Evolutionary conservation across 1,140 invertebrate species (phyloP).

Genomic region (Anastrepha obliqua): DNA sequence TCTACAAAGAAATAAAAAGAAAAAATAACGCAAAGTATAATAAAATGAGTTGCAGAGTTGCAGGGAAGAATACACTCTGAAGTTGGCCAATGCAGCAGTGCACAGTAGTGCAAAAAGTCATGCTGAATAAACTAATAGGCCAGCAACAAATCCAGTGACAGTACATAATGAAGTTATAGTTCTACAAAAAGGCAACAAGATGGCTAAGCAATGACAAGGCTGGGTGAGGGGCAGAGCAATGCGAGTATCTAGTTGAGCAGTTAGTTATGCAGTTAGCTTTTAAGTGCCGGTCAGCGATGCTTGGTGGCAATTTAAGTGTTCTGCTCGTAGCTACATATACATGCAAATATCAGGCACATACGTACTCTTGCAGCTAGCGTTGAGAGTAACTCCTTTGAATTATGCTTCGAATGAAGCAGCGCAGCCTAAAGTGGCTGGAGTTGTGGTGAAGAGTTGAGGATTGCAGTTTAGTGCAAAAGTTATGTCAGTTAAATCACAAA

Average conservation of each 20-base stretch:
- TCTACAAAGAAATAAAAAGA: neutral
- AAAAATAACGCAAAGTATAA: neutral
- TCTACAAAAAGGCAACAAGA: neutral
- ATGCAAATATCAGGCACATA: neutral
- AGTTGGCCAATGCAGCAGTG: neutral
- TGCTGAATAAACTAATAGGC: neutral
- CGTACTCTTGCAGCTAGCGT: neutral
- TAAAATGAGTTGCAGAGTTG: neutral
- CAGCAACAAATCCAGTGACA: neutral
- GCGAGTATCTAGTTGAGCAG: neutral
- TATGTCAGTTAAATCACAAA: neutral
- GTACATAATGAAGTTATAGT: neutral
- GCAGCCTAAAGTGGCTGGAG: neutral
- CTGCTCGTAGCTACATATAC: neutral
- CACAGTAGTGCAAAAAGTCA: neutral
- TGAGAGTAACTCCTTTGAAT: neutral
- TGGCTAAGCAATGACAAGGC: neutral
- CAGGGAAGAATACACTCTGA: neutral
- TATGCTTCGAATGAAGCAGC: neutral
- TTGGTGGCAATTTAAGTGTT: neutral
- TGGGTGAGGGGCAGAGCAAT: neutral
- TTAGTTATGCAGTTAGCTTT: neutral
- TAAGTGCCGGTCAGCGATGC: conserved; percentile 7
- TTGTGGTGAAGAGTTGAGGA: neutral
- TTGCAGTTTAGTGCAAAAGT: neutral